These are phyloP conservation scores for Rotaria macrura DNA, from an alignment of 2,888 invertebrate genomes.

Conservation along the genomic window DNA sequence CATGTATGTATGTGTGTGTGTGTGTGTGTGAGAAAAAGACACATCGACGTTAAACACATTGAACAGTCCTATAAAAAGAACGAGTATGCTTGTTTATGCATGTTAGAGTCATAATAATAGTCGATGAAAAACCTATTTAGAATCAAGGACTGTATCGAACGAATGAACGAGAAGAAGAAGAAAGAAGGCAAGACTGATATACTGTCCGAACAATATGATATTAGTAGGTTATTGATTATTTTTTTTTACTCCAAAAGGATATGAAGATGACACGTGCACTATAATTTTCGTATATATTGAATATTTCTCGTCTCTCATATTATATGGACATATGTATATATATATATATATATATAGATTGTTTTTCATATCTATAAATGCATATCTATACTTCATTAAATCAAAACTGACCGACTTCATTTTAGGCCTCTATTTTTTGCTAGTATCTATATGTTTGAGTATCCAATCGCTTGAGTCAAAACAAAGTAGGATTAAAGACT, in stretches of 20 bases:
- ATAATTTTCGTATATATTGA: slow-evolving; percentile 4
- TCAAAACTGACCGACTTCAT: not conserved
- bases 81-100: not conserved
- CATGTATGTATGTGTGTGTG: not conserved
- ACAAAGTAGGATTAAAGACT: not conserved
- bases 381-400: not conserved
- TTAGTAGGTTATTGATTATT: not conserved
- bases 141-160: not conserved
- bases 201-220: not conserved
- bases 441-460: not conserved
- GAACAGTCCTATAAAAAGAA: not conserved
- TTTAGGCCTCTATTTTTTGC: not conserved
- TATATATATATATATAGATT: not conserved
- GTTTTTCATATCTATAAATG: not conserved
- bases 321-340: not conserved
- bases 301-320: not conserved
- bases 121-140: not conserved
- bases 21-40: not conserved
- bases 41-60: not conserved
- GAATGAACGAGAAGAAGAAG: not conserved
- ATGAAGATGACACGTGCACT: not conserved
- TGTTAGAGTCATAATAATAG: not conserved
- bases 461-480: not conserved
- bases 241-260: not conserved
- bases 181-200: not conserved